Evolutionary conservation across 2,797 vertebrate genomes (phyloP), one percentile per base, ranked within the genome.

Genomic region (Gila robusta): DNA sequence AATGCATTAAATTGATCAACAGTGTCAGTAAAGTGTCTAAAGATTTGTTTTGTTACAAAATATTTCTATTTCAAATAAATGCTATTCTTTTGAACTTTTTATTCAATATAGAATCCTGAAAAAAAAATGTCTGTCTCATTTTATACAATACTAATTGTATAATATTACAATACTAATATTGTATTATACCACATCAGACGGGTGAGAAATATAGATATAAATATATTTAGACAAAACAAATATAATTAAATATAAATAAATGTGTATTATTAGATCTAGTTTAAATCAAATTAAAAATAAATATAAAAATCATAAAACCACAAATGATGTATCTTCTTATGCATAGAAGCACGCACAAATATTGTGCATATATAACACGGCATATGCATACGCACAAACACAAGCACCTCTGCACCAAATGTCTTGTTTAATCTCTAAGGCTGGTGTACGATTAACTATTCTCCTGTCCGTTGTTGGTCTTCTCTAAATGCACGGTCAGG

Each of bases 401-500:
- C 21, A 32, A 44, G 66, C 52, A 71, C 39, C 28, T 12, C 26
- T 64, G 26, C 28, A 39, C 52, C 39, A 80, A 85, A 84, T 59
- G 84, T 73, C 67, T 85, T 35, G 32, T 71, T 85, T 85, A 26
- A 80, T 80, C 76, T 80, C 84, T 52, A 28, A 79, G 39, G 41
- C 77, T 73, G 54, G 84, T 85, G 84, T 73, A 71, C 76, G 44
- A 85, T 85, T 85, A 85, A 80, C 67, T 80, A 47, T 71, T 72
- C 69, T 39, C 54, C 77, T 80, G 54, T 66, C 77, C 64, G 77
- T 73, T 80, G 69, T 85, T 85, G 77, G 67, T 72, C 78, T 80
- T 85, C 94, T 95, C 91, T 90, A 91, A 90, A 95, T 96, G 95
- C 95, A 91, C 90, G 94, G 91, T 95, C 95, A 95, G 93, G 95